Base-by-base conservation (phyloP, 2,113 vertebrate species). In the Heterotilapia buettikoferi region DNA sequence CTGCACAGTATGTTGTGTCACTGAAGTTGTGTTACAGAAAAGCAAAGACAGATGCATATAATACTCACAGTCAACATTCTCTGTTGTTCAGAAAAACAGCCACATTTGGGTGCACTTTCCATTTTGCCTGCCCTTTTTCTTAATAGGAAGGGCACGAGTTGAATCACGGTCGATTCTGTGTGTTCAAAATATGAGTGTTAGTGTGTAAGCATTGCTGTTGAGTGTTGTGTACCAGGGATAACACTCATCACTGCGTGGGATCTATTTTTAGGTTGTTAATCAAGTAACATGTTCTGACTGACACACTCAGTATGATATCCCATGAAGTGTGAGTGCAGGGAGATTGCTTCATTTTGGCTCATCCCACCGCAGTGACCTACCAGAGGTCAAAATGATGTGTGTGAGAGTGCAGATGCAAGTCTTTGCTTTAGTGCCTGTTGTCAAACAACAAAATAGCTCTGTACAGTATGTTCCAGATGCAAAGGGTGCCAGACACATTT, bases 221-320 rank as follows among this genome's bases (percentile, higher is more conserved):
- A 19, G 43, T 87, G 82, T 82, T 88, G 76, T 92, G 88, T 50
- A 24, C 40, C 18, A 59, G 53, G 45, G 85, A 88, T 85, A 87
- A 88, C 83, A 59, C 87, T 90, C 85, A 88, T 93, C 86, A 86
- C 71, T 40, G 80, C 66, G 63, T 40, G 33, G 66, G 63, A 40
- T 38, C 93, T 94, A 95, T 95, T 94, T 94, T 94, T 93, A 92
- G 91, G 86, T 88, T 91, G 83, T 92, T 95, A 93, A 95, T 95
- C 91, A 95, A 95, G 88, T 93, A 94, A 92, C 90, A 88, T 94
- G 89, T 86, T 92, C 87, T 91, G 86, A 91, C 89, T 90, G 78
- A 92, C 90, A 91, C 88, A 87, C 90, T 85, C 89, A 90, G 90
- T 84, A 91, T 90, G 92, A 93, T 92, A 88, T 91, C 76, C 88